phyloP scores from a whole-genome alignment of 2,797 vertebrate genomes.

The Distichodus sexfasciatus region DNA sequence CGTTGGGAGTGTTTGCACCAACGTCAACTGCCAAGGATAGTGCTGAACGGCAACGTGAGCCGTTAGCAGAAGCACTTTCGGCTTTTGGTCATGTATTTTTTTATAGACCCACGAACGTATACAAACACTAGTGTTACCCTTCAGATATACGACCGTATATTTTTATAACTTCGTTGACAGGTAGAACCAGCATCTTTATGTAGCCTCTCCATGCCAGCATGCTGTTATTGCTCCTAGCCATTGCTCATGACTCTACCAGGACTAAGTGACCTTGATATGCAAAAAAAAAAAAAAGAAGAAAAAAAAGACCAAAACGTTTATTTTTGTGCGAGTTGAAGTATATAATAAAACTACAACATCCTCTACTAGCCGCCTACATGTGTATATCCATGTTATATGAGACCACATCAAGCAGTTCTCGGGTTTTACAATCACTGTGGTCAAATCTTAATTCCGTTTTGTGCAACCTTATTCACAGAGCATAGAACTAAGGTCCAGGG shows the following conservation, averaged over 20 bases:
- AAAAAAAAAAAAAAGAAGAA: slow-evolving; percentile 4
- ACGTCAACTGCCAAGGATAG: slow-evolving; percentile 23
- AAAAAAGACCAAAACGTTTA: neutral
- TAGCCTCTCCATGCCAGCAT: slow-evolving; percentile 2
- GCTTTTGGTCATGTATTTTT: neutral
- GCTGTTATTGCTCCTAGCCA: too few species aligned
- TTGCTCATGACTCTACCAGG: neutral
- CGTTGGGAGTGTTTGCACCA: slow-evolving; percentile 16
- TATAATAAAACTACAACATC: too few species aligned
- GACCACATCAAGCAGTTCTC: too few species aligned
- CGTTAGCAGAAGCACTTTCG: neutral
- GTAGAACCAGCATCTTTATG: neutral
- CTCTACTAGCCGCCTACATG: too few species aligned
- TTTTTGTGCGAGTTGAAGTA: too few species aligned
- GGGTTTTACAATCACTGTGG: too few species aligned
- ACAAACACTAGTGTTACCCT: too few species aligned
- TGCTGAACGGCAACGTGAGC: slow-evolving; percentile 20
- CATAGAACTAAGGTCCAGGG: too few species aligned
- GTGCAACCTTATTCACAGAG: too few species aligned
- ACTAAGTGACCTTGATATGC: slow-evolving; percentile 47
- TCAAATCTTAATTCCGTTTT: too few species aligned
- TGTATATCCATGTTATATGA: too few species aligned
- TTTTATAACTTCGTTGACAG: neutral
- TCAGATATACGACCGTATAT: too few species aligned
- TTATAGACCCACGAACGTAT: neutral